Evolutionary conservation across 2,797 vertebrate genomes (phyloP).

Genomic region (Hoplostethus atlanticus): DNA sequence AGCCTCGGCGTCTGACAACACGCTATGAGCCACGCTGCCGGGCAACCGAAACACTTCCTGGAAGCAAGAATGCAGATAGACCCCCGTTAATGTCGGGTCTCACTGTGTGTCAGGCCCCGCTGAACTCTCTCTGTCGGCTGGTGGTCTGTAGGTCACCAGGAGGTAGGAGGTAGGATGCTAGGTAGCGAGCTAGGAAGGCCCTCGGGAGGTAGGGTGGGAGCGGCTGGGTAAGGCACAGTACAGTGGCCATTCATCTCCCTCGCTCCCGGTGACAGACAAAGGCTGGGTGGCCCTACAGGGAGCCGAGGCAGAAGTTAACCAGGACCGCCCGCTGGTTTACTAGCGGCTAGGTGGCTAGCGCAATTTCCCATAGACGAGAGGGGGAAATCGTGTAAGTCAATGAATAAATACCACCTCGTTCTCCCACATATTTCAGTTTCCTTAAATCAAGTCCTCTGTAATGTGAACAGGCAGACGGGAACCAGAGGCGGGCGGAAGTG

Average conservation of each 20-base stretch:
- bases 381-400: too few species aligned
- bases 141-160: constrained; percentile 57
- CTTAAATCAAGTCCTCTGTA: too few species aligned
- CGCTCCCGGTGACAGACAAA: background rate
- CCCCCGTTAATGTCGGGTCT: constrained; percentile 57
- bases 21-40: constrained; percentile 47
- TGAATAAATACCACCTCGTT: too few species aligned
- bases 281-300: background rate
- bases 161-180: constrained; percentile 20
- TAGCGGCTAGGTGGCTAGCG: too few species aligned
- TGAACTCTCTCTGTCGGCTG: constrained; percentile 51
- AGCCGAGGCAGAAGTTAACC: too few species aligned
- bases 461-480: too few species aligned
- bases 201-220: constrained; percentile 11
- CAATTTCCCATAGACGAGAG: too few species aligned
- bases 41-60: constrained; percentile 61
- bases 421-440: too few species aligned
- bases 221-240: too few species aligned
- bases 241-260: background rate
- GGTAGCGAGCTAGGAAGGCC: background rate
- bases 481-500: too few species aligned
- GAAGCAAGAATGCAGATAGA: constrained; percentile 69
- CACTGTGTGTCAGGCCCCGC: constrained; percentile 40
- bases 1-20: constrained; percentile 45
- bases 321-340: too few species aligned